These are phyloP conservation scores for Larimichthys polyactis DNA, from an alignment of 2,113 vertebrate species.

Conservation along the genomic window DNA sequence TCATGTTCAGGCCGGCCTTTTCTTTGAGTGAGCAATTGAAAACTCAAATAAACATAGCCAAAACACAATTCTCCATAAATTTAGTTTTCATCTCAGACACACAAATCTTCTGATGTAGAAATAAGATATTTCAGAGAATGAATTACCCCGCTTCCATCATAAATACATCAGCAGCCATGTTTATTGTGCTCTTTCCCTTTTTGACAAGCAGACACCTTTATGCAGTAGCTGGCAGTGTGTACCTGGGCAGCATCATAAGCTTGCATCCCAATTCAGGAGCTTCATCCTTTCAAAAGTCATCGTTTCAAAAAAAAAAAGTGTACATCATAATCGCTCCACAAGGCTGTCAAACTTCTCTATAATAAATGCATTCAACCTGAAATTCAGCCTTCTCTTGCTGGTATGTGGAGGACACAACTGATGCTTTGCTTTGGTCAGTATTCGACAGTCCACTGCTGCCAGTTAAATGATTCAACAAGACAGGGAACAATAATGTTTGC, in stretches of 20 bases:
- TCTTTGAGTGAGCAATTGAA: neutral
- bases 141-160: neutral
- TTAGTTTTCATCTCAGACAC: slow-evolving; percentile 4
- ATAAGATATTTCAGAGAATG: neutral
- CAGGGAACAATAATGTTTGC: neutral
- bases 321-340: slow-evolving; percentile 4
- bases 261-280: neutral
- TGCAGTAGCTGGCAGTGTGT: neutral
- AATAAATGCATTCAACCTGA: neutral
- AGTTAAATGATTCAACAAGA: slow-evolving; percentile 3
- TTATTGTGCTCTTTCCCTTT: neutral
- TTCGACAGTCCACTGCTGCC: neutral
- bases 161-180: slow-evolving; percentile 16
- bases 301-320: neutral
- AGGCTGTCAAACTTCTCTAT: slow-evolving; percentile 9
- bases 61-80: neutral
- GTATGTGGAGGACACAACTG: neutral
- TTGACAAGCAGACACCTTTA: slow-evolving; percentile 12
- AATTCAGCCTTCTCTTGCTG: neutral
- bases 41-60: too few relatives aligned
- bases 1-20: neutral
- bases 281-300: slow-evolving; percentile 15
- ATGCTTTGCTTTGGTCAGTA: neutral
- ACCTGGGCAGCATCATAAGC: slow-evolving; percentile 10
- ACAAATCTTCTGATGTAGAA: neutral